phyloP scores from a whole-genome alignment of 2,113 vertebrate species.

The Seriola quinqueradiata region DNA sequence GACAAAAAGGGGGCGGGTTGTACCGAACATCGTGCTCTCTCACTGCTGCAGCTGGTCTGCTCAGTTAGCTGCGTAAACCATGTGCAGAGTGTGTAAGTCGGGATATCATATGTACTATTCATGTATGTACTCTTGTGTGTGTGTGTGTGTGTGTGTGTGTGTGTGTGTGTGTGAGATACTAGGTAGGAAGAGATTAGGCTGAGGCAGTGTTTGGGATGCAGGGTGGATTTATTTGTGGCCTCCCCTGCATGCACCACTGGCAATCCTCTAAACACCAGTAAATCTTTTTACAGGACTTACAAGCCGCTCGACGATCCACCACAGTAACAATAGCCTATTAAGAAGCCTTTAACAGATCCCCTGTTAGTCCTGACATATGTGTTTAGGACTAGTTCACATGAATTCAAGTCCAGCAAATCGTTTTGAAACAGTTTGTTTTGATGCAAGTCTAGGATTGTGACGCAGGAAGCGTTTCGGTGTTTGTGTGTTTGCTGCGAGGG shows the following conservation, averaged over 20 bases:
- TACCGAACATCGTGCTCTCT: conserved; percentile 57
- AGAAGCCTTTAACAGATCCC: neutral
- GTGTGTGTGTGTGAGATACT: neutral
- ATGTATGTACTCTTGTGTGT: neutral
- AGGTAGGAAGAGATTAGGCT: conserved; percentile 45
- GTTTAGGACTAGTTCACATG: neutral
- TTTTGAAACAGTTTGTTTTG: conserved; percentile 19
- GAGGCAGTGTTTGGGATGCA: conserved; percentile 41
- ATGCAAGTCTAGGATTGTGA: neutral
- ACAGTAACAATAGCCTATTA: conserved; percentile 10
- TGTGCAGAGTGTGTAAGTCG: neutral
- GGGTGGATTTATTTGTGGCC: conserved; percentile 61
- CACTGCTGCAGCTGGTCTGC: conserved; percentile 1
- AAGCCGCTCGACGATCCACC: neutral
- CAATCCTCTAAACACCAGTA: conserved; percentile 67
- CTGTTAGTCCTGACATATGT: neutral
- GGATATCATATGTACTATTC: neutral
- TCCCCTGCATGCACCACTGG: conserved; percentile 57
- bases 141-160: neutral
- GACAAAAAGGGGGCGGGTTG: neutral
- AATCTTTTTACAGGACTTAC: conserved; percentile 12
- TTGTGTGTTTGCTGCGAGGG: conserved; percentile 14
- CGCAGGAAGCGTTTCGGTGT: conserved; percentile 36
- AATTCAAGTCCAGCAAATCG: neutral
- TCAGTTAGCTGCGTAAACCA: neutral